phyloP scores from a whole-genome alignment of 2,113 vertebrate species.

The human region DNA sequence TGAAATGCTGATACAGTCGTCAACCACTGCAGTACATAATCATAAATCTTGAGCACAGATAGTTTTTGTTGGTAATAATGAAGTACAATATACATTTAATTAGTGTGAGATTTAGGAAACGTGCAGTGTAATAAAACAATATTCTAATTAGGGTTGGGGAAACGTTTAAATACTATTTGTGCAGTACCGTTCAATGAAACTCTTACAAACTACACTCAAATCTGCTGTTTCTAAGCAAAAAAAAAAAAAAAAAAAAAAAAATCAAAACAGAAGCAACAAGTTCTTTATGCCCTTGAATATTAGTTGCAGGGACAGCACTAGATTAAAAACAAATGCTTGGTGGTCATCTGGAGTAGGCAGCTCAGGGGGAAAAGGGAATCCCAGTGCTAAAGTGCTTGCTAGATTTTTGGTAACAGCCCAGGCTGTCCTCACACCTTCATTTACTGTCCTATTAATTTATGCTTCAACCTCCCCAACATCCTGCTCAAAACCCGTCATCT shows the following conservation, averaged over 20 bases:
- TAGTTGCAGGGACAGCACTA: not conserved
- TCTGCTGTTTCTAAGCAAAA: not conserved
- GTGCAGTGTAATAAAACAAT: slow-evolving; percentile 65
- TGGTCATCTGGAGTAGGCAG: not conserved
- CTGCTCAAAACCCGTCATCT: slow-evolving; percentile 13
- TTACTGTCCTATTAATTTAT: slow-evolving; percentile 25
- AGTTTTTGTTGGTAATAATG: slow-evolving; percentile 65
- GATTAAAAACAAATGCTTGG: not conserved
- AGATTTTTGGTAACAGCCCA: not conserved
- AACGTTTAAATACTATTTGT: slow-evolving; percentile 47
- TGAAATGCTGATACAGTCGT: slow-evolving; percentile 62
- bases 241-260: not conserved
- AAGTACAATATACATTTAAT: slow-evolving; percentile 72
- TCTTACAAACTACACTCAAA: slow-evolving; percentile 39
- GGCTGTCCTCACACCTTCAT: not conserved
- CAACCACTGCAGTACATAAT: not conserved
- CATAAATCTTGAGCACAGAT: slow-evolving; percentile 62
- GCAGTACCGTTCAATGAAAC: not conserved
- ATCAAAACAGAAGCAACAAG: not conserved
- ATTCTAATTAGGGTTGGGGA: slow-evolving; percentile 61
- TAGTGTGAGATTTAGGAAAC: slow-evolving; percentile 72
- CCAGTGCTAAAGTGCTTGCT: not conserved
- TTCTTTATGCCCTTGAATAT: not conserved
- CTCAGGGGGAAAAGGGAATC: not conserved
- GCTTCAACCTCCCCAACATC: not conserved